Base-by-base conservation (phyloP, 2,797 vertebrate species). In the Sebastes diploproa region DNA sequence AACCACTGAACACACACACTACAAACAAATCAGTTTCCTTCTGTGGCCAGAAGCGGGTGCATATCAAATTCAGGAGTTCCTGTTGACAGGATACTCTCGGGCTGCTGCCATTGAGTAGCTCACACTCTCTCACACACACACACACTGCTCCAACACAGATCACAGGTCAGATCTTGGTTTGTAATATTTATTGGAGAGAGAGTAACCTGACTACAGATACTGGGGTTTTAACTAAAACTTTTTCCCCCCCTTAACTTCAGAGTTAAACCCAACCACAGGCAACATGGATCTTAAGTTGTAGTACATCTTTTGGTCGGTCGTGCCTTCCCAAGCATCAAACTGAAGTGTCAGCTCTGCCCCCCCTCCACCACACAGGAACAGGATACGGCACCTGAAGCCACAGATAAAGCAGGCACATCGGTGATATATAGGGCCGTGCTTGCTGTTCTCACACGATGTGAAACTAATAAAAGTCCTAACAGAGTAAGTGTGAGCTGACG, bases 61-160 rank as follows among this genome's bases (percentile, higher is more conserved):
- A 75, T 90, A 93, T 94, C 95, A 94, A 93, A 92, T 76, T 75
- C 83, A 88, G 86, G 86, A 93, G 93, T 95, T 96, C 95, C 95
- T 96, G 95, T 96, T 95, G 95, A 96, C 95, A 94, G 93, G 92
- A 92, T 82, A 84, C 86, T 89, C 89, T 81, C 86, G 83, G 85
- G 73, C 90, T 86, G 82, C 60, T 72, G 92, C 87, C 87, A 87
- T 52, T 72, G 69, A 89, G 85, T 54, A 77, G 88, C 86, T 89
- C 81, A 61, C 90, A 75, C 81, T 74, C 86, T 61, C 88, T 76
- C 82, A 75, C 59, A 77, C 73, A 74, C 64, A 72, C 65, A 74
- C 65, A 38, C 67, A 32, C 70, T 46, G 42, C 7, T 46, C 42
- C 6, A 46, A 46, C 30, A 59, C 29, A 61, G 69, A 73, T 78